Conservation (phyloP, 2,797 vertebrate genomes). For the Anas georgica region DNA sequence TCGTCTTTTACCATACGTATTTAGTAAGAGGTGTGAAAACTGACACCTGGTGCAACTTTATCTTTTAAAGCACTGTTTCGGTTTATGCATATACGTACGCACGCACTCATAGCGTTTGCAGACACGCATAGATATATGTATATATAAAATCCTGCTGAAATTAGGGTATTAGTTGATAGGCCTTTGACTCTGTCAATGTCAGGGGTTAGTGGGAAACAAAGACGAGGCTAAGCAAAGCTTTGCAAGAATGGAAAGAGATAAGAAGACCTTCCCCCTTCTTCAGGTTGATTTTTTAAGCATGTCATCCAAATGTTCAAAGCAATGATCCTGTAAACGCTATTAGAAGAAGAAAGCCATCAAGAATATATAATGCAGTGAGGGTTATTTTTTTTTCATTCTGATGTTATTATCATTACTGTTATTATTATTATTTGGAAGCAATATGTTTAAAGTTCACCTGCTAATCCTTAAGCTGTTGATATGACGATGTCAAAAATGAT, state of each 20-base stretch:
- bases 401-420: conserved; percentile 65
- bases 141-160: conserved; percentile 61
- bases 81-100: background rate
- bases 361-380: conserved; percentile 61
- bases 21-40: conserved; percentile 74
- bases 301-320: conserved; percentile 56
- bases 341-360: conserved; percentile 65
- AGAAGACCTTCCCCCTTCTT: conserved; percentile 75
- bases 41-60: conserved; percentile 79
- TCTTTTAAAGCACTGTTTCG: conserved; percentile 62
- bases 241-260: conserved; percentile 66
- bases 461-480: conserved; percentile 85
- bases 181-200: conserved; percentile 76
- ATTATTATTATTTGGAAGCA: conserved; percentile 77
- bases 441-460: conserved; percentile 85
- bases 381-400: conserved; percentile 52
- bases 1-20: conserved; percentile 36
- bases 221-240: conserved; percentile 57
- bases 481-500: conserved; percentile 82
- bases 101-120: background rate
- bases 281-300: conserved; percentile 78
- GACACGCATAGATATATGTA: background rate
- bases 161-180: conserved; percentile 72
- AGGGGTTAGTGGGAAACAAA: conserved; percentile 78
- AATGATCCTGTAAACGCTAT: conserved; percentile 59